Conservation (phyloP, 2,888 invertebrate genomes). For the Stegana nigrithorax region DNA sequence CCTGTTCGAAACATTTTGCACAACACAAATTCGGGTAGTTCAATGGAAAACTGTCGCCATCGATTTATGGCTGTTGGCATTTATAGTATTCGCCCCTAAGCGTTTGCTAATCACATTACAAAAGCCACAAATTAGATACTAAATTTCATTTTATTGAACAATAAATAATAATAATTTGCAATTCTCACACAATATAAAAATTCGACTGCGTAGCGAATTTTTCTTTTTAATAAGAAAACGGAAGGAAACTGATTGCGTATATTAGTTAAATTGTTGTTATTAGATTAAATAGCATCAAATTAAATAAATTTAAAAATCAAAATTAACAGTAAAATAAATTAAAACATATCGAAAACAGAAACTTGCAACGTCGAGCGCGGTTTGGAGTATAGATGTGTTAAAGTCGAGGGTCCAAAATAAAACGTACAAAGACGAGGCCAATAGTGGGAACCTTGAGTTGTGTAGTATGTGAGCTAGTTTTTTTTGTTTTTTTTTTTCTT, state of each 20-base stretch:
- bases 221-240: too few relatives aligned
- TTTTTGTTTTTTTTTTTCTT: slow-evolving; percentile 23
- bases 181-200: slow-evolving; percentile 24
- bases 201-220: too few relatives aligned
- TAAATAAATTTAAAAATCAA: too few relatives aligned
- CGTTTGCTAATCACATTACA: too few relatives aligned
- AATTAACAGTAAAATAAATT: neutral
- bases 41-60: too few relatives aligned
- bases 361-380: slow-evolving; percentile 2
- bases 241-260: neutral
- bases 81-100: too few relatives aligned
- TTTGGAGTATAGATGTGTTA: slow-evolving; percentile 4
- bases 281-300: too few relatives aligned
- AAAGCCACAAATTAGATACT: too few relatives aligned
- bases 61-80: too few relatives aligned
- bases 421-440: slow-evolving; percentile 17
- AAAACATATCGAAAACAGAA: neutral
- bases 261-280: neutral
- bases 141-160: slow-evolving; percentile 49
- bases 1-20: too few relatives aligned
- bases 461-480: slow-evolving; percentile 43
- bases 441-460: too few relatives aligned
- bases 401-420: neutral
- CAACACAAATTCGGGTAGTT: too few relatives aligned
- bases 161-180: slow-evolving; percentile 52